Conservation (phyloP, 37 sponge, comb jelly and placozoan species). For the Beroe forskalii region DNA sequence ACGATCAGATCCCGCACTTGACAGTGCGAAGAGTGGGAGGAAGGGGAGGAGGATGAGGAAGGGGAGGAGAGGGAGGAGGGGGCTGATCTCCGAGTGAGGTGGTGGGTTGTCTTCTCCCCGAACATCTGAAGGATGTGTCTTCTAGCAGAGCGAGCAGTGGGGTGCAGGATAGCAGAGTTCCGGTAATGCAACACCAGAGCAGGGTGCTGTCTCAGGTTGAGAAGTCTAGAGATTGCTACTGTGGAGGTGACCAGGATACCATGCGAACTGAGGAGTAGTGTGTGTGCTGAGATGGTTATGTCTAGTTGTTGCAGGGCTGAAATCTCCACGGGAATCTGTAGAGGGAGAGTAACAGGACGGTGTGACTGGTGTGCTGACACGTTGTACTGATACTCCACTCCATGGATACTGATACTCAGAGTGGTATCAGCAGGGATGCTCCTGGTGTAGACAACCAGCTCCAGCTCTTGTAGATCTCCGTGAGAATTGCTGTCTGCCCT, state of each 20-base stretch:
- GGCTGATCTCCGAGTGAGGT: background rate
- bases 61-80: too few relatives aligned
- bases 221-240: background rate
- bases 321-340: too few relatives aligned
- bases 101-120: background rate
- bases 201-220: background rate
- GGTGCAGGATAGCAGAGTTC: slow-evolving; percentile 23
- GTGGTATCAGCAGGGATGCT: background rate
- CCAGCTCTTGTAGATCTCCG: slow-evolving; percentile 3
- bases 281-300: background rate
- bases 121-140: slow-evolving; percentile 38
- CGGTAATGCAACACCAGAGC: background rate
- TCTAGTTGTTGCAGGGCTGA: background rate
- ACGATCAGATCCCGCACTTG: background rate
- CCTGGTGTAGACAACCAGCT: slow-evolving; percentile 10
- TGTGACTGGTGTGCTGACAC: background rate
- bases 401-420: background rate
- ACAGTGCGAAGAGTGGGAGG: slow-evolving; percentile 1
- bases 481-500: too few relatives aligned
- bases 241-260: slow-evolving; percentile 4
- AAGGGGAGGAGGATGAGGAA: too few relatives aligned
- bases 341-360: background rate
- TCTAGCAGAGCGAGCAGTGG: background rate
- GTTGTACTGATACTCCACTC: background rate
- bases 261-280: background rate